A percentile compares a stretch with the other conserved stretches of the same genome.
These are phyloP conservation scores for Tetranychus urticae DNA, from an alignment of 1,140 invertebrate genomes.

Conservation along the genomic window DNA sequence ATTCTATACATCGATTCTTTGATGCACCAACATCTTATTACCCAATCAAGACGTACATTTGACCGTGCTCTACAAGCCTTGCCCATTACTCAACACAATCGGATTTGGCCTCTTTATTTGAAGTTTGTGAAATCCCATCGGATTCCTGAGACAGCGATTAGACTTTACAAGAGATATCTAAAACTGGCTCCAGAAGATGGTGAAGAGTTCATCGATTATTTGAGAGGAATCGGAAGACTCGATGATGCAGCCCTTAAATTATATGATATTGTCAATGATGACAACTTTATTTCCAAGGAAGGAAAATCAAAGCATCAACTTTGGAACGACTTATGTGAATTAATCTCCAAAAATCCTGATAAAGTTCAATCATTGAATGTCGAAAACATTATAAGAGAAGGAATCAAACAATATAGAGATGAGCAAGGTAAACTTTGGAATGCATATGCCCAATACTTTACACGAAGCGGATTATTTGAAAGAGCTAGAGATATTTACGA, in stretches of 20 bases:
- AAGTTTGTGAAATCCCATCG: conserved; percentile 67
- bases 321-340: conserved; percentile 93
- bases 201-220: conserved; percentile 89
- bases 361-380: conserved; percentile 78
- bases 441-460: conserved; percentile 92
- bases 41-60: conserved; percentile 66
- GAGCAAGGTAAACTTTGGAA: conserved; percentile 97
- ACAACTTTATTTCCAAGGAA: conserved; percentile 83
- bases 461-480: conserved; percentile 86
- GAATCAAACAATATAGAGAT: conserved; percentile 81
- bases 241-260: conserved; percentile 82
- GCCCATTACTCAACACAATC: conserved; percentile 88
- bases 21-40: conserved; percentile 67
- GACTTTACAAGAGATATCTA: conserved; percentile 80
- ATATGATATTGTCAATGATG: conserved; percentile 84
- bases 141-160: conserved; percentile 81
- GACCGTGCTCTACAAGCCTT: conserved; percentile 73
- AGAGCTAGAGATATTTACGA: conserved; percentile 94
- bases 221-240: conserved; percentile 52
- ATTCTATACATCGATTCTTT: conserved; percentile 86
- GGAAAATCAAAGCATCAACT: conserved; percentile 98
- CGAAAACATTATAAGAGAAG: conserved; percentile 91
- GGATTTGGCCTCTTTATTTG: conserved; percentile 92
- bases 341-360: conserved; percentile 91
- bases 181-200: conserved; percentile 79